Percentiles rank a stretch among this genome's conserved stretches.
Evolutionary conservation across 37 sponge, comb jelly and placozoan species (phyloP).

Genomic region (Axinella damicornis): DNA sequence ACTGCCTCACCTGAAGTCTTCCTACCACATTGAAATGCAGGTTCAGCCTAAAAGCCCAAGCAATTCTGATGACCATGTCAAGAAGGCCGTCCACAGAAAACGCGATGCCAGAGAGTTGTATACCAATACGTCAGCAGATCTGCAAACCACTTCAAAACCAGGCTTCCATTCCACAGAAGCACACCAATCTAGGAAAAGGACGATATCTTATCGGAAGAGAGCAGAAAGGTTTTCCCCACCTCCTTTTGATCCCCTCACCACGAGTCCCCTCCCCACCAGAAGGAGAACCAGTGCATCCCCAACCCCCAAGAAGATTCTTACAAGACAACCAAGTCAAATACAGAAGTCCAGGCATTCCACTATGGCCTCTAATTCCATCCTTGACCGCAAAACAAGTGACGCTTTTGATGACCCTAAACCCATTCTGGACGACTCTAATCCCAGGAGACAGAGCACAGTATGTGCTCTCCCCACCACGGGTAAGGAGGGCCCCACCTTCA

Average conservation of each 20-base stretch:
- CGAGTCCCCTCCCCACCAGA: background rate
- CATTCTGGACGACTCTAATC: too few relatives aligned
- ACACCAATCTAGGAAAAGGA: background rate
- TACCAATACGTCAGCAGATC: background rate
- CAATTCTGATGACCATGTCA: conserved; percentile 15
- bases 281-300: conserved; percentile 39
- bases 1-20: conserved; percentile 78
- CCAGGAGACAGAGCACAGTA: conserved; percentile 36
- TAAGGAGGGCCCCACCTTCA: conserved; percentile 80
- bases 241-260: background rate
- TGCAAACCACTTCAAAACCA: background rate
- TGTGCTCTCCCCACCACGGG: conserved; percentile 73
- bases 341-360: background rate
- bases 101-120: background rate
- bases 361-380: conserved; percentile 8
- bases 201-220: background rate
- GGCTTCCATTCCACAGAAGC: background rate
- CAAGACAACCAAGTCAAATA: background rate
- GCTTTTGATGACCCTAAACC: too few relatives aligned
- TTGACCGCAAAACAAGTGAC: conserved; percentile 10
- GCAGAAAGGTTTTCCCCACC: background rate
- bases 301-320: background rate
- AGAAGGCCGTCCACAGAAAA: background rate
- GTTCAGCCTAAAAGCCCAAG: conserved; percentile 38
- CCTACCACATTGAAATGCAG: conserved; percentile 84